These are phyloP conservation scores for Drosophila barbarae DNA, from an alignment of 2,888 invertebrate genomes.

Conservation along the genomic window DNA sequence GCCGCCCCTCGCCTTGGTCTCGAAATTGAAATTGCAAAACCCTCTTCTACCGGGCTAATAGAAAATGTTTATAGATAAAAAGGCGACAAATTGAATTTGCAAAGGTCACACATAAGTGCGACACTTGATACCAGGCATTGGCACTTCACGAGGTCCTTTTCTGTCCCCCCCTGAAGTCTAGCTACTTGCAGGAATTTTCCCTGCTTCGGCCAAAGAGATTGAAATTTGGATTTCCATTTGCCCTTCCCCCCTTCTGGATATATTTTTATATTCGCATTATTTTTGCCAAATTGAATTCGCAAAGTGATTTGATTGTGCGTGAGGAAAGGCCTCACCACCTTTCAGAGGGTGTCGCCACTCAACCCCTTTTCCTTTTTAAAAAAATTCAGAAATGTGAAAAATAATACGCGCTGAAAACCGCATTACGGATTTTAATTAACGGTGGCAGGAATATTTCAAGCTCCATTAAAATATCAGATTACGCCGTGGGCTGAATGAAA, in stretches of 20 bases:
- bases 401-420: slow-evolving; percentile 50
- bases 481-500: slow-evolving; percentile 43
- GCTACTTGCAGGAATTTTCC: slow-evolving; percentile 50
- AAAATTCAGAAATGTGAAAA: slow-evolving; percentile 22
- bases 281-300: slow-evolving; percentile 69
- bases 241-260: slow-evolving; percentile 4
- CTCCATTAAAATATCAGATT: slow-evolving; percentile 77
- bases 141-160: slow-evolving; percentile 48
- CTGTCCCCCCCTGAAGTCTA: not conserved
- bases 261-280: slow-evolving; percentile 48
- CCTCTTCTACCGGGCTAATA: slow-evolving; percentile 62
- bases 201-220: slow-evolving; percentile 7
- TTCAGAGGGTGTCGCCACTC: slow-evolving; percentile 33
- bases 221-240: slow-evolving; percentile 59
- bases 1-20: slow-evolving; percentile 2
- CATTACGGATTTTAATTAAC: slow-evolving; percentile 71
- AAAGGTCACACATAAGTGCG: slow-evolving; percentile 77
- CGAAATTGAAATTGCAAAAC: slow-evolving; percentile 21
- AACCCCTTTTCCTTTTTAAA: slow-evolving; percentile 51
- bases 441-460: slow-evolving; percentile 51
- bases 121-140: slow-evolving; percentile 73
- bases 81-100: slow-evolving; percentile 78
- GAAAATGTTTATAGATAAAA: slow-evolving; percentile 77
- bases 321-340: slow-evolving; percentile 34
- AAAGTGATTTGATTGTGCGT: slow-evolving; percentile 71